These are phyloP conservation scores for Phainopepla nitens DNA, from an alignment of 2,113 vertebrate species.

Conservation along the genomic window DNA sequence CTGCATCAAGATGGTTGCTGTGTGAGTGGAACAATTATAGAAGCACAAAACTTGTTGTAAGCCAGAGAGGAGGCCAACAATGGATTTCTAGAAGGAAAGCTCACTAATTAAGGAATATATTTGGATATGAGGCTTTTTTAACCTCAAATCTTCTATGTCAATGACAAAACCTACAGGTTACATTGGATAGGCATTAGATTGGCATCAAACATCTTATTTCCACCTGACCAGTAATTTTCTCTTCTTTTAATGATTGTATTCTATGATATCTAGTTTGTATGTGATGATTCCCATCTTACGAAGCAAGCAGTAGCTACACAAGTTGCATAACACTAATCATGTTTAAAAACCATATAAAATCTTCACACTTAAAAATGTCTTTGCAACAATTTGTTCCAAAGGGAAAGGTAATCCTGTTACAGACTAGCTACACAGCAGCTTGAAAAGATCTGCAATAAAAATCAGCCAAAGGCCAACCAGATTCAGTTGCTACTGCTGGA, in stretches of 20 bases:
- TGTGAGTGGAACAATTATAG: neutral
- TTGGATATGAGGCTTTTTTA: accelerated
- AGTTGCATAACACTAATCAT: neutral
- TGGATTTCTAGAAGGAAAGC: neutral
- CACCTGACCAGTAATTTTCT: neutral
- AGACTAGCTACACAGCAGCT: neutral
- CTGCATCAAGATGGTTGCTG: neutral
- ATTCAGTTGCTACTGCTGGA: neutral
- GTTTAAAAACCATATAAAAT: neutral
- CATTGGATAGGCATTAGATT: neutral
- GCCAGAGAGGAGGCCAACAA: neutral
- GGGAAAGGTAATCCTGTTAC: neutral
- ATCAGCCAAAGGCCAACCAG: neutral
- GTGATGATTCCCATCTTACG: neutral
- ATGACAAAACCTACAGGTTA: neutral
- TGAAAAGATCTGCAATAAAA: neutral
- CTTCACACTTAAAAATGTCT: neutral
- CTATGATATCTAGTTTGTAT: neutral
- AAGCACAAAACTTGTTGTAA: neutral
- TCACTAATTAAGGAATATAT: neutral
- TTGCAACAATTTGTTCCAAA: neutral
- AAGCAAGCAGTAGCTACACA: neutral
- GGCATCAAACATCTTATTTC: neutral
- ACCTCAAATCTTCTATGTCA: neutral
- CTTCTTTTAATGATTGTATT: neutral